Base-by-base conservation (phyloP, 1,140 invertebrate species). In the Heliconius himera region DNA sequence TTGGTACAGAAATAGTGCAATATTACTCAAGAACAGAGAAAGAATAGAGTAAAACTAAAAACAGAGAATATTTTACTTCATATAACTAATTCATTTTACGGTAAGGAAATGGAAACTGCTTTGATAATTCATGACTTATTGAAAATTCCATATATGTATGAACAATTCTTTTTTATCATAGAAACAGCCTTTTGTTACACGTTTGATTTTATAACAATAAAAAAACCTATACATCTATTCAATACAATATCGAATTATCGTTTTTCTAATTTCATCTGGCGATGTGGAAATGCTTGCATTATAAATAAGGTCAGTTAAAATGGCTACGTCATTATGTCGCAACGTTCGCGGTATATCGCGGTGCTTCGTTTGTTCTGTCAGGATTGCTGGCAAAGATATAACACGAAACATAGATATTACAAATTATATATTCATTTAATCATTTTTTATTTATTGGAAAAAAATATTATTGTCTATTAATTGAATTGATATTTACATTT, bases 281-380 rank as follows among this genome's bases (percentile, higher is more conserved):
- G 56, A 11, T 71, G 36, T 70, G 73, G 56, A 79, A 79, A 76
- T 70, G 46, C 74, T 75, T 78, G 72, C 73, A 70, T 46, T 79
- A 71, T 71, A 60, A 79, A 70, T 80, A 76, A 76, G 74, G 78
- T 76, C 78, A 73, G 49, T 71, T 70, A 74, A 79, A 72, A 80
- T 51, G 56, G 74, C 78, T 41, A 51, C 66, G 78, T 76, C 78
- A 80, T 54, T 33, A 36, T 73, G 66, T 75, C 78, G 26, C 73
- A 80, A 80, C 73, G 16, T 16, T 38, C 46, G 16, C 29, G 41
- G 18, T 18, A 46, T 66, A 38, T 18, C 70, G n/a, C 66, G 38
- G 75, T 29, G 71, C 66, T 29, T 76, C 70, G 66, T 76, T 76
- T 71, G 70, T 71, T 60, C 54, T 66, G 60, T 66, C 60, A 66